Percentiles rank a stretch among this genome's conserved stretches.
phyloP scores from a whole-genome alignment of 2,113 vertebrate species.

The Cinclus cinclus region DNA sequence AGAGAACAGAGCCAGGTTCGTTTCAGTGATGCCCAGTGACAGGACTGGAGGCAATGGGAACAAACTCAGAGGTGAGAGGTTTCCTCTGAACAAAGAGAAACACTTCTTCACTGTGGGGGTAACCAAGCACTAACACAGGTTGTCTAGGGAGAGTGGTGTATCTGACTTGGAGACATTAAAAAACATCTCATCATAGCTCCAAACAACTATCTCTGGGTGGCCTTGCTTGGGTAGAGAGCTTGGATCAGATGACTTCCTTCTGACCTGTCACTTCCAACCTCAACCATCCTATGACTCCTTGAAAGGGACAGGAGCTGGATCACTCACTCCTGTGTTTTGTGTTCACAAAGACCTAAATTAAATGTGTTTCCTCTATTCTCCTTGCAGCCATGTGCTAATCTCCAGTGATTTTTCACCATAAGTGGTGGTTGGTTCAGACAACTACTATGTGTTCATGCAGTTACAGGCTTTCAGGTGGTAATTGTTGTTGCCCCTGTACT shows the following conservation, averaged over 20 bases:
- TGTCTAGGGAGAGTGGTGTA: background rate
- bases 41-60: background rate
- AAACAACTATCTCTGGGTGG: accelerated
- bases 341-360: background rate
- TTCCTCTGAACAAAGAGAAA: background rate
- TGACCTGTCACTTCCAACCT: background rate
- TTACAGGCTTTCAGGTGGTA: background rate
- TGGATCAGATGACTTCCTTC: background rate
- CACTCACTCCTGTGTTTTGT: background rate
- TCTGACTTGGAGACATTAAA: background rate
- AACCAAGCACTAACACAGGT: background rate
- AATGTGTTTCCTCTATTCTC: background rate
- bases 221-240: background rate
- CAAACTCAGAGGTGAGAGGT: background rate
- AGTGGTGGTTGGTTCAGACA: background rate
- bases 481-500: accelerated
- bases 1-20: background rate
- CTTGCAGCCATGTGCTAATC: background rate
- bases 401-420: background rate
- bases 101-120: background rate
- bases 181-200: accelerated
- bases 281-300: background rate
- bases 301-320: background rate
- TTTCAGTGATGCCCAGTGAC: background rate
- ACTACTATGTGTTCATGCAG: background rate